Percentiles rank a stretch among this genome's conserved stretches.
phyloP scores from a whole-genome alignment of 1,140 invertebrate genomes.

The Zaprionus ornatus region DNA sequence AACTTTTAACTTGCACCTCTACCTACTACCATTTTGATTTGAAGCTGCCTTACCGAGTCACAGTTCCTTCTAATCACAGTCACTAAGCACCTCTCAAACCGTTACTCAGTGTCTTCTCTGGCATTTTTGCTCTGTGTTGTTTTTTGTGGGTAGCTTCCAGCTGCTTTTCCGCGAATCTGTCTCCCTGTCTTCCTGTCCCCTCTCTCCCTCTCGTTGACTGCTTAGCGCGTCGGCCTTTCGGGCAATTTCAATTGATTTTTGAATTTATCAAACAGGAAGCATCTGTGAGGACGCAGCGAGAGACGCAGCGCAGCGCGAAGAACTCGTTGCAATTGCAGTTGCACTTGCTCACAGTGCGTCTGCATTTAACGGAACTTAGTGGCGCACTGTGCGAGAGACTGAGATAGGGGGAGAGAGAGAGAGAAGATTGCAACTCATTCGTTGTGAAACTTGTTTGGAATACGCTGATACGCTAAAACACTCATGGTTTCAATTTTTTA shows the following conservation, averaged over 20 bases:
- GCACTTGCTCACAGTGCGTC: conserved; percentile 42
- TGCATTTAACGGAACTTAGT: conserved; percentile 72
- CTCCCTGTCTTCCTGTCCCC: conserved; percentile 9
- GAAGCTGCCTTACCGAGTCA: not conserved
- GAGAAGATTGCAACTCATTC: not conserved
- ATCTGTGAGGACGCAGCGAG: conserved; percentile 59
- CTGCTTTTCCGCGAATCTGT: conserved; percentile 77
- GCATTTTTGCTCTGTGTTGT: not conserved
- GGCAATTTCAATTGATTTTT: conserved; percentile 78
- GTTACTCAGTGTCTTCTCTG: conserved; percentile 8
- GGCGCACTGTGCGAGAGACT: not conserved
- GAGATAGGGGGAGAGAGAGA: not conserved
- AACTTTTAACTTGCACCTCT: too few relatives aligned
- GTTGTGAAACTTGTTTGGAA: not conserved
- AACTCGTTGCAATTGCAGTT: conserved; percentile 52
- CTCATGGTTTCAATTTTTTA: conserved; percentile 1
- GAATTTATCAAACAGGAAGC: conserved; percentile 82
- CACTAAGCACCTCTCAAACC: conserved; percentile 11
- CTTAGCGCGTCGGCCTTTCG: conserved; percentile 68
- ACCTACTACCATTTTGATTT: too few relatives aligned
- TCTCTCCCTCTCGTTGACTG: conserved; percentile 49
- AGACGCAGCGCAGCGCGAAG: conserved; percentile 28
- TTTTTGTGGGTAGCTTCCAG: conserved; percentile 65
- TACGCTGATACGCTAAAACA: conserved; percentile 1
- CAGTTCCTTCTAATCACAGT: not conserved